Percentiles rank a stretch among this genome's conserved stretches.
Evolutionary conservation across 2,797 vertebrate species (phyloP).

Genomic region (Oreochromis mossambicus): DNA sequence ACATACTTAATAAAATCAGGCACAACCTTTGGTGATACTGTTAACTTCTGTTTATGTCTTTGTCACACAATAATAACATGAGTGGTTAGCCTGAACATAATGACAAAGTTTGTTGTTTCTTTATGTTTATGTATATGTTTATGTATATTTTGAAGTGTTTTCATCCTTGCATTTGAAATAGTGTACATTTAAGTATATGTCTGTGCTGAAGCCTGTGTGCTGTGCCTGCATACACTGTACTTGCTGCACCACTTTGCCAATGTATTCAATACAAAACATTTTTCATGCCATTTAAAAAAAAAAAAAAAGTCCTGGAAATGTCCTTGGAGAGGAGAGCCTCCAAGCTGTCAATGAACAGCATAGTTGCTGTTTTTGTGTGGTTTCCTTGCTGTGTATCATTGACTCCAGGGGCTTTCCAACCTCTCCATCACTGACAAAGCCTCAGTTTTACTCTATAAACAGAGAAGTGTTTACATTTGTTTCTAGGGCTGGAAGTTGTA

Average conservation of each 20-base stretch:
- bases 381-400: not conserved
- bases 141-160: rapidly evolving
- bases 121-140: not conserved
- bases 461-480: not conserved
- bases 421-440: not conserved
- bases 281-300: not conserved
- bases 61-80: not conserved
- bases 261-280: not conserved
- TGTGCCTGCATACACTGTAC: not conserved
- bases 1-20: not conserved
- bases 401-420: not conserved
- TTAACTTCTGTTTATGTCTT: rapidly evolving
- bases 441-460: not conserved
- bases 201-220: not conserved
- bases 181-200: not conserved
- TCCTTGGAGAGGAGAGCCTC: not conserved
- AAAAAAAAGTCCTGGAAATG: not conserved
- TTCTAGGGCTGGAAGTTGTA: not conserved
- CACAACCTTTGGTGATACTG: not conserved
- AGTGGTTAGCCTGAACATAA: not conserved
- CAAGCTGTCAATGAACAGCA: not conserved
- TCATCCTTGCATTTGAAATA: not conserved
- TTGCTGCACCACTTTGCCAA: not conserved
- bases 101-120: not conserved
- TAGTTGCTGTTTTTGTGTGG: not conserved